Conservation (phyloP, 2,888 invertebrate species). For the Monopis laevigella region DNA sequence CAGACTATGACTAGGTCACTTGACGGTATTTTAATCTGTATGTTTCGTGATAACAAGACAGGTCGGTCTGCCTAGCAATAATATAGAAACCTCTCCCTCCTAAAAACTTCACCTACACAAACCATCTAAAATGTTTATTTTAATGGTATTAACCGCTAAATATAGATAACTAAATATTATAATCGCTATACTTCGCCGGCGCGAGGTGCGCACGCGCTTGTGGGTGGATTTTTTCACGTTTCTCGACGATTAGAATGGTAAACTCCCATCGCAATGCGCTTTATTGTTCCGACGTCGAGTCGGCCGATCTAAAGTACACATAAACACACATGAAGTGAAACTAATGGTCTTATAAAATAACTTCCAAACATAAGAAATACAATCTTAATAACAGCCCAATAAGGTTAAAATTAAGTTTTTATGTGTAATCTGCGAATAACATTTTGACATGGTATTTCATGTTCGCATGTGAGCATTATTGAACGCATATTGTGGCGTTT, state of each 20-base stretch:
- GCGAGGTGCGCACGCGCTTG: conserved; percentile 44
- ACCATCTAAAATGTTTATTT: neutral
- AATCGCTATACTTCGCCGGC: conserved; percentile 30
- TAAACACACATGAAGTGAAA: conserved; percentile 1
- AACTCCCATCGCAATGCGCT: conserved; percentile 39
- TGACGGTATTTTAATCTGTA: no score
- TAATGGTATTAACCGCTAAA: conserved; percentile 28
- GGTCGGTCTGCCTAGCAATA: no score
- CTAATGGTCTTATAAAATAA: conserved; percentile 9
- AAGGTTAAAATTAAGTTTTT: neutral
- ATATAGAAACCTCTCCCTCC: no score
- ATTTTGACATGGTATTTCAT: conserved; percentile 1
- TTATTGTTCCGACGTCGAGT: conserved; percentile 33
- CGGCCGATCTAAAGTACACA: conserved; percentile 13
- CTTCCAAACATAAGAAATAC: neutral
- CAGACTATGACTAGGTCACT: no score
- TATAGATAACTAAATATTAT: conserved; percentile 24
- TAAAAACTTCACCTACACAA: no score
- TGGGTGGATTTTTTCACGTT: conserved; percentile 63
- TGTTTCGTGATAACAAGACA: no score
- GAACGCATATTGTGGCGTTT: conserved; percentile 15
- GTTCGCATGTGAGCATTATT: conserved; percentile 13
- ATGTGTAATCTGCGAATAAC: neutral
- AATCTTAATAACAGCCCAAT: neutral
- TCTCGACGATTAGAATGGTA: conserved; percentile 49